Conservation (phyloP, 2,888 invertebrate species). For the Mongoloraphidia duomilia region DNA sequence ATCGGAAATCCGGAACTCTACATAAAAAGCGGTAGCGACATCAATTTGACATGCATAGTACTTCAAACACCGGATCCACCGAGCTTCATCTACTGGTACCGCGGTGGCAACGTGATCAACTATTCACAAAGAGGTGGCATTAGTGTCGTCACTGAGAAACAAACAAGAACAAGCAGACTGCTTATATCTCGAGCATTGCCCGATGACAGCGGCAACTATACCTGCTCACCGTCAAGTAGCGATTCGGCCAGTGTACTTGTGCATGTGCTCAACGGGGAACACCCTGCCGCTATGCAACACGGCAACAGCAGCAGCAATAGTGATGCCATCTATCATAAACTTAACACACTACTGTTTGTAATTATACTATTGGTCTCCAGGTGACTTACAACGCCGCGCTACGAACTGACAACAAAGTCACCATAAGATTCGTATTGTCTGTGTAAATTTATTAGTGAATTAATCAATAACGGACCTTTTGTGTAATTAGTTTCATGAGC, state of each 20-base stretch:
- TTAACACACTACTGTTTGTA: neutral
- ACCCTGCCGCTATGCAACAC: conserved; percentile 32
- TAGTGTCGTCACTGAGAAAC: conserved; percentile 73
- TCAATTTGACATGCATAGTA: conserved; percentile 80
- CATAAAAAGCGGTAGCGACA: conserved; percentile 81
- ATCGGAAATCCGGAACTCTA: conserved; percentile 72
- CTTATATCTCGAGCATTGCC: conserved; percentile 72
- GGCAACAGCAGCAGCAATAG: conserved; percentile 24
- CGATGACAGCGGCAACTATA: conserved; percentile 77
- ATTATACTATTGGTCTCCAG: neutral
- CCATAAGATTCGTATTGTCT: no score
- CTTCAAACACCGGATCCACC: conserved; percentile 71
- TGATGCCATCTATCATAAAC: neutral
- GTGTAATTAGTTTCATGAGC: no score
- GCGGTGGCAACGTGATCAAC: conserved; percentile 66
- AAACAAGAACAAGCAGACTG: conserved; percentile 68
- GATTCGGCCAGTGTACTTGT: conserved; percentile 41
- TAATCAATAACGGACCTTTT: no score
- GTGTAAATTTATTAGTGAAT: no score
- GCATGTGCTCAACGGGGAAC: conserved; percentile 39
- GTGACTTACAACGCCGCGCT: neutral
- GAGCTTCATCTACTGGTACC: conserved; percentile 71
- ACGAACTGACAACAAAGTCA: no score
- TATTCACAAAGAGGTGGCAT: conserved; percentile 76
- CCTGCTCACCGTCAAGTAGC: conserved; percentile 55